Conservation (phyloP, 2,113 vertebrate species). For the Hydrolagus affinis region DNA sequence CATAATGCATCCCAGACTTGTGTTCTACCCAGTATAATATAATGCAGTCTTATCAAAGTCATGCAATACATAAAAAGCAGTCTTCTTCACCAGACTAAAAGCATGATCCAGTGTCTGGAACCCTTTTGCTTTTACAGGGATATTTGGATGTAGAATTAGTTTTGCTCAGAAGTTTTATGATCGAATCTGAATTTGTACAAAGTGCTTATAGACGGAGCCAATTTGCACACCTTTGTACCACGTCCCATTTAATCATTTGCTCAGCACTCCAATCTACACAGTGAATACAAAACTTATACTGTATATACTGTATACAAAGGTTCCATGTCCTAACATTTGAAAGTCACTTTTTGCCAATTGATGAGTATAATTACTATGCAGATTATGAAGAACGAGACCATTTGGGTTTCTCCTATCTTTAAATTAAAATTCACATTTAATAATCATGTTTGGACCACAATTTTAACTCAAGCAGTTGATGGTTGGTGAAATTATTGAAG, state of each 20-base stretch:
- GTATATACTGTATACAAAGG: background rate
- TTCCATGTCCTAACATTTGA: background rate
- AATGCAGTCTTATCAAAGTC: background rate
- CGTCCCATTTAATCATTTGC: background rate
- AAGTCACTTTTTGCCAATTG: background rate
- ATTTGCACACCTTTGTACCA: background rate
- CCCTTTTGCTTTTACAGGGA: background rate
- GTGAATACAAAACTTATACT: background rate
- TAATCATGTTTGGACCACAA: background rate
- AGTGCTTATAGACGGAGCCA: constrained; percentile 5
- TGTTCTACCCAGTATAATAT: background rate
- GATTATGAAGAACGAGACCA: background rate
- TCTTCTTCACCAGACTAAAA: background rate
- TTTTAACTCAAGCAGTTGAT: background rate
- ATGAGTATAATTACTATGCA: background rate
- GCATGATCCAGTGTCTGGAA: constrained; percentile 4
- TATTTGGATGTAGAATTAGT: constrained; percentile 14
- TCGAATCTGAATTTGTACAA: constrained; percentile 4
- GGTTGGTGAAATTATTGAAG: background rate
- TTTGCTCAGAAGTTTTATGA: constrained; percentile 15
- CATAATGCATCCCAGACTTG: background rate
- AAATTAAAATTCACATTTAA: background rate
- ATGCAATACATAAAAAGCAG: background rate
- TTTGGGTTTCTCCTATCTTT: background rate
- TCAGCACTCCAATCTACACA: background rate